Evolutionary conservation across 2,797 vertebrate species (phyloP), one percentile per base, ranked within the genome.

Genomic region (Neoniphon sammara): DNA sequence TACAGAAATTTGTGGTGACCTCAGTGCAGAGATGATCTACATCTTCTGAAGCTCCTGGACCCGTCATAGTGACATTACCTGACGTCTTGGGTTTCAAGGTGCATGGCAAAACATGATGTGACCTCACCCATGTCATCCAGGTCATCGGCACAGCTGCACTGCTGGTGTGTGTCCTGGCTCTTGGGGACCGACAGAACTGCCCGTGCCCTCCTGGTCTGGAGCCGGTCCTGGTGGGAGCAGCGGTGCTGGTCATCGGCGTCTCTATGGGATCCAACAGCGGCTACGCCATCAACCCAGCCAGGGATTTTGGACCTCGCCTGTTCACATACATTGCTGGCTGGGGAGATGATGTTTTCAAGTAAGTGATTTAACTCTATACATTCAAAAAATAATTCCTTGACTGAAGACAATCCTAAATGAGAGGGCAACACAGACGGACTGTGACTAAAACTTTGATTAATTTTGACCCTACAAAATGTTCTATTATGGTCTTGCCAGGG

Each of bases 191-290:
- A 23, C 81, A 36, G 53, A 94, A 94, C 82, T 60, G 67, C 34
- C 57, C 86, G 12, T 50, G 92, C 34, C 93, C 91, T 0, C 79
- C 89, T 0, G 83, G 81, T 14, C 78, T 94, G 2, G 91, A 94
- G 75, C 94, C 94, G 0, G 74, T 92, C 4, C 82, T 94, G 68
- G 92, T 93, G 55, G 94, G 94, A 36, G 85, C 83, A 0, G 75
- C 58, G 0, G 91, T 95, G 23, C 75, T 95, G 78, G 88, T 91
- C 1, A 94, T 95, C 0, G 94, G 94, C 0, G 61, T 94, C 77
- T 93, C 94, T 0, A 95, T 95, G 94, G 94, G 94, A 18, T 93
- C 92, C 21, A 95, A 95, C 91, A 88, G 93, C 1, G 94, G 94
- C 52, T 95, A 95, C 30, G 91, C 94, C 76, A 76, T 95, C 39